Base-by-base conservation (phyloP, 1,140 invertebrate genomes). In the Papilio machaon region DNA sequence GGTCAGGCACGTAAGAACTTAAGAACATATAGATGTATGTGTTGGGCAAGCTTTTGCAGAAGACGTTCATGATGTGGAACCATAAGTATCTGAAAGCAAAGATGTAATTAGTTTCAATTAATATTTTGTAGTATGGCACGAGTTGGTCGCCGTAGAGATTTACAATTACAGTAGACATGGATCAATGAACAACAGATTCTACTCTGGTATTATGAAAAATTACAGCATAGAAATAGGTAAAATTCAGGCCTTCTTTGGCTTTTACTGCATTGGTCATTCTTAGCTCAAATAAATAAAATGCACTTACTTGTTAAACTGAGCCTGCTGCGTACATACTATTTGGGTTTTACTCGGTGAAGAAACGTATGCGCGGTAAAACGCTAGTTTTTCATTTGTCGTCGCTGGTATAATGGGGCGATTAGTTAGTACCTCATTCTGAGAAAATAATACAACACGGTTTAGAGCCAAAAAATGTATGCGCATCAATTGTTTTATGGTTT, bases 11-110 rank as follows among this genome's bases (percentile, higher is more conserved):
- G 58, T 88, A 88, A 6, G 78, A 46, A 23, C 85, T 86, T 30
- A 86, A 73, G 77, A 88, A 88, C 67, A 87, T 81, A 49, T 88
- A 85, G 2, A 88, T 79, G 35, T 86, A 88, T n/a, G 83, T 85
- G 74, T 81, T 83, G 2, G 87, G 84, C 15, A 88, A 76, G 30
- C 83, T 86, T 80, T 88, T 88, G 67, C 81, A 84, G n/a, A 88
- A 58, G 10, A 81, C 79, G 17, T 82, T 83, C 9, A 74, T 79
- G 64, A 86, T 11, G 23, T 85, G 82, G 64, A 83, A 80, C 85
- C 84, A 88, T 52, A 85, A 82, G 30, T 84, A 88, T 64, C 85
- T 86, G 82, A 54, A 84, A 75, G 43, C 13, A 77, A 75, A 52
- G 43, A 47, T 43, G 11, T 49, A 75, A 75, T 52, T 13, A 52